These are phyloP conservation scores for Drosophila sp. DNA, from an alignment of 1,140 invertebrate genomes.

Conservation along the genomic window DNA sequence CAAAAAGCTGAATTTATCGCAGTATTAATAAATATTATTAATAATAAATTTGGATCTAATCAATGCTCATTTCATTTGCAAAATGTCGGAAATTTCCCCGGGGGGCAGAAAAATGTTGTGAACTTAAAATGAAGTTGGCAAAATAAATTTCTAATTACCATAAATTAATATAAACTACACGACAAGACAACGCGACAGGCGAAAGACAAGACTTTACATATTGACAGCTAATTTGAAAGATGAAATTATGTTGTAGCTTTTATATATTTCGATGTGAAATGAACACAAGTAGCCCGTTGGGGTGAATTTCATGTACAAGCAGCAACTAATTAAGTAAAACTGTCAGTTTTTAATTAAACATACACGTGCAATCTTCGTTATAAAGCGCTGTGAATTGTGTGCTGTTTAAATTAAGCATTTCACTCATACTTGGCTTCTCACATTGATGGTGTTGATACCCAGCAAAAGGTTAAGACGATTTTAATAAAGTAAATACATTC, in stretches of 20 bases:
- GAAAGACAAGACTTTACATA: conserved; percentile 2
- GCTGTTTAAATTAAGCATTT: conserved; percentile 1
- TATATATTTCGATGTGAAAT: conserved; percentile 17
- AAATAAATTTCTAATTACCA: conserved; percentile 26
- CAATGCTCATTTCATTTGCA: not conserved
- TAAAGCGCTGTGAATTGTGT: conserved; percentile 8
- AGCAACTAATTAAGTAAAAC: conserved; percentile 37
- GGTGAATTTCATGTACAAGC: conserved; percentile 15
- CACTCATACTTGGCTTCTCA: not conserved
- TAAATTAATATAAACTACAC: conserved; percentile 25
- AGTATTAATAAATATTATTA: too few relatives aligned
- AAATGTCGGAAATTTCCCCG: conserved; percentile 8
- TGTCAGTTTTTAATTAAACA: conserved; percentile 36
- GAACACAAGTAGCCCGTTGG: conserved; percentile 12
- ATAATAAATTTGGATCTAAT: too few relatives aligned
- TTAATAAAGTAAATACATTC: not conserved
- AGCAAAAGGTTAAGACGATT: conserved; percentile 1
- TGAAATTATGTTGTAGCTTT: conserved; percentile 21
- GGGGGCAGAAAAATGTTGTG: not conserved
- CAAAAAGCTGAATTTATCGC: too few relatives aligned
- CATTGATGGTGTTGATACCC: not conserved
- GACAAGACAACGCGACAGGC: not conserved
- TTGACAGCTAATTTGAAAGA: conserved; percentile 32
- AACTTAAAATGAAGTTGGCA: not conserved
- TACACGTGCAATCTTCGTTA: conserved; percentile 18